Conservation (phyloP, 2,888 invertebrate species). For the Protula sp. region DNA sequence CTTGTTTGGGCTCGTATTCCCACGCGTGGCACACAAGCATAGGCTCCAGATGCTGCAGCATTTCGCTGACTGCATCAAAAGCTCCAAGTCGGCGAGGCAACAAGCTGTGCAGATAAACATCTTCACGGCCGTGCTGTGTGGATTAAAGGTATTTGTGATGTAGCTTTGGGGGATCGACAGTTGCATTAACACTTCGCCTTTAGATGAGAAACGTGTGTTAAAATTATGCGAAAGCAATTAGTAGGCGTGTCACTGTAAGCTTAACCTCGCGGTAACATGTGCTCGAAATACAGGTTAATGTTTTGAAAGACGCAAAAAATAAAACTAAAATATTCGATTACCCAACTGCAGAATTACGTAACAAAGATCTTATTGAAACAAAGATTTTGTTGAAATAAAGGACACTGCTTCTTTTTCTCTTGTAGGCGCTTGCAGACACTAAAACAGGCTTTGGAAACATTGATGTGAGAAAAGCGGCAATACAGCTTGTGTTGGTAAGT, state of each 20-base stretch:
- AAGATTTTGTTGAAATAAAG: too few relatives aligned
- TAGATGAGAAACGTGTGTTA: too few relatives aligned
- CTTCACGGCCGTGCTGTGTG: constrained; percentile 84
- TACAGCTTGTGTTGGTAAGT: constrained; percentile 71
- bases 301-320: too few relatives aligned
- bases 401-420: too few relatives aligned
- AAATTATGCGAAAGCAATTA: too few relatives aligned
- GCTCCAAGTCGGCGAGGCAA: constrained; percentile 85
- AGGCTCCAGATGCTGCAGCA: constrained; percentile 96
- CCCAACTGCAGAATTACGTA: too few relatives aligned
- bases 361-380: too few relatives aligned
- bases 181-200: too few relatives aligned
- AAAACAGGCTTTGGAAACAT: constrained; percentile 80
- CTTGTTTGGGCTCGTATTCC: constrained; percentile 90
- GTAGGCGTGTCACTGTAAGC: too few relatives aligned
- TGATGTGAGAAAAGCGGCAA: constrained; percentile 72
- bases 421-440: constrained; percentile 75
- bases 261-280: too few relatives aligned
- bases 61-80: constrained; percentile 84
- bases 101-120: constrained; percentile 94
- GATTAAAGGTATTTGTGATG: constrained; percentile 61
- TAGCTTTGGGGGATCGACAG: not conserved
- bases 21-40: constrained; percentile 85
- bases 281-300: too few relatives aligned
- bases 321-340: too few relatives aligned